Conservation (phyloP, 2,113 vertebrate genomes). For the Morone chrysops region DNA sequence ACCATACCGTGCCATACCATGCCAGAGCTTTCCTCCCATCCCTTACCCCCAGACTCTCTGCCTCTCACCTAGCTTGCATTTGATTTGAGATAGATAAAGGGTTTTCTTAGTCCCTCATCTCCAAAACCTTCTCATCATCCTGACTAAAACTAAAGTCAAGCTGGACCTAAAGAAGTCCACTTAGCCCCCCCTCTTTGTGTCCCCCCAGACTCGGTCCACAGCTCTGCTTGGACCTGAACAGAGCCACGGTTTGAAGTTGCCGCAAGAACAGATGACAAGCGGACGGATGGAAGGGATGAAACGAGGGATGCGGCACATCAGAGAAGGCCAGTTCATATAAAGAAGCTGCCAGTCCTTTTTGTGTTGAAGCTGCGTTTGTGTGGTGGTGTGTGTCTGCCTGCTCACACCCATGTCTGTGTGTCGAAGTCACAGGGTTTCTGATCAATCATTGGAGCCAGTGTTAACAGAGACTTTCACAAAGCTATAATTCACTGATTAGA, state of each 20-base stretch:
- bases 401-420: slow-evolving; percentile 41
- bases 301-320: slow-evolving; percentile 63
- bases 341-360: slow-evolving; percentile 54
- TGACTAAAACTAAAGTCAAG: slow-evolving; percentile 7
- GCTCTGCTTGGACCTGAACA: slow-evolving; percentile 63
- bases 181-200: slow-evolving; percentile 16
- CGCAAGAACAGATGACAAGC: slow-evolving; percentile 56
- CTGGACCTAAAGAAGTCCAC: slow-evolving; percentile 35
- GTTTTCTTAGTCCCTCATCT: neutral
- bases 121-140: neutral
- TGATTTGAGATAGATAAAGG: slow-evolving; percentile 14
- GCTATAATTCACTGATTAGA: slow-evolving; percentile 20
- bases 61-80: slow-evolving; percentile 14
- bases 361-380: slow-evolving; percentile 51
- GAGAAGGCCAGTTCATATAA: slow-evolving; percentile 49
- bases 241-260: slow-evolving; percentile 62
- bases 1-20: slow-evolving; percentile 69
- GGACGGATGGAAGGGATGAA: slow-evolving; percentile 55
- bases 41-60: slow-evolving; percentile 21
- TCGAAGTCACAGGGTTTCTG: slow-evolving; percentile 46
- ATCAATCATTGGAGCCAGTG: slow-evolving; percentile 34
- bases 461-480: slow-evolving; percentile 30
- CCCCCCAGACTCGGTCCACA: slow-evolving; percentile 44
- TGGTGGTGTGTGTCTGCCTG: slow-evolving; percentile 41
- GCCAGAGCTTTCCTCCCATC: slow-evolving; percentile 34